phyloP scores from a whole-genome alignment of 2,797 vertebrate genomes.

The Gorsachius magnificus region DNA sequence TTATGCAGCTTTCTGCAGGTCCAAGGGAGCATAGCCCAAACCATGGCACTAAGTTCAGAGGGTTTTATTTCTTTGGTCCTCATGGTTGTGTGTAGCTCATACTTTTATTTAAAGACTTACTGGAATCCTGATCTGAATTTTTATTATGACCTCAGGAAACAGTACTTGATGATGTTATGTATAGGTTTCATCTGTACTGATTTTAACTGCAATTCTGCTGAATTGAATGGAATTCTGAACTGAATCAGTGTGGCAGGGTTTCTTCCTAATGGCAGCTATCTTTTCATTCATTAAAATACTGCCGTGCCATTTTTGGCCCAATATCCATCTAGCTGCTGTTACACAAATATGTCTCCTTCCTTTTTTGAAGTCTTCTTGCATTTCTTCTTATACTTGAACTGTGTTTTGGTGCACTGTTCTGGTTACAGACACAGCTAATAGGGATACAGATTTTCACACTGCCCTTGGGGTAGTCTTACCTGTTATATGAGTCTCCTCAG shows the following conservation, averaged over 20 bases:
- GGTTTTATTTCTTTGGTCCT: not conserved
- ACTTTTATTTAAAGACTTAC: not conserved
- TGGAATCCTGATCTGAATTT: not conserved
- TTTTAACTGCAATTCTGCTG: not conserved
- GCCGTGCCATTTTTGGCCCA: not conserved
- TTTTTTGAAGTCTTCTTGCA: not conserved
- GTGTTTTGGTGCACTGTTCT: not conserved
- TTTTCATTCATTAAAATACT: not conserved
- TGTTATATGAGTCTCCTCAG: not conserved
- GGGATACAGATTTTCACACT: not conserved
- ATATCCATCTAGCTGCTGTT: not conserved
- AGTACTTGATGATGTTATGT: not conserved
- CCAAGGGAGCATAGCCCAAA: not conserved
- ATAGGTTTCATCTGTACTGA: not conserved
- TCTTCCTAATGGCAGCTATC: not conserved
- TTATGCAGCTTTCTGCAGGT: not conserved
- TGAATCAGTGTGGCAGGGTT: not conserved
- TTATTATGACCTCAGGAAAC: not conserved
- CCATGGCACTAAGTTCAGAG: not conserved
- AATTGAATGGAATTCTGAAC: too few species aligned
- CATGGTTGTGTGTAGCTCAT: not conserved
- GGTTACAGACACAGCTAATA: not conserved
- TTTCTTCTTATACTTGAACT: not conserved
- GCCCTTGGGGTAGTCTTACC: too few species aligned
- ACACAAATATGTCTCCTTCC: accelerated